Evolutionary conservation across 1,140 invertebrate genomes (phyloP), one percentile per base, ranked within the genome.

Genomic region (Brachionus rotundiformis): DNA sequence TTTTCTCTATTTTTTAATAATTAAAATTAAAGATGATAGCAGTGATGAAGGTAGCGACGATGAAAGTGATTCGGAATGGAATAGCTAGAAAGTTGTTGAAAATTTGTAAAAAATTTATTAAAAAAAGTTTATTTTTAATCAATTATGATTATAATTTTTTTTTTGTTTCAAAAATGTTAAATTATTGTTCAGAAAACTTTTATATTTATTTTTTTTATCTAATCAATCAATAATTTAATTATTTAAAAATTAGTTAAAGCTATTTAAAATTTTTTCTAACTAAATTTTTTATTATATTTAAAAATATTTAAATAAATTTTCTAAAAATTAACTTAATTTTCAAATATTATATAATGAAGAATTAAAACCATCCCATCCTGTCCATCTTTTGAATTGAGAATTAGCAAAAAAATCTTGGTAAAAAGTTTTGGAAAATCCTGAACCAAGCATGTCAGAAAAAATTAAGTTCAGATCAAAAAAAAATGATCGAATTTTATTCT

Each of bases 41-140:
- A 79, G 76, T 59, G 59, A 63, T 54, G 76, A 79, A 19, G 76
- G 44, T 4, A 49, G 44, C 13, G 71, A 41, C n/a, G 76, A 79
- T 19, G 76, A 79, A 59, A 79, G 76, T 63, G 76, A 79, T 63
- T 79, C 76, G 31, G 76, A 79, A 59, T 79, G 76, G 76, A 73
- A 73, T 41, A 44, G 36, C 41, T 73, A 73, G 27, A 73, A 23
- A 49, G n/a, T 49, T 49, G 47, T n/a, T 49, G 13, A 49, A 54
- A 54, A 19, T 7, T 54, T 54, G 47, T 23, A 23, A 19, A 54
- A 54, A 54, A 54, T 16, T 8, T 19, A 19, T 8, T 19, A 16
- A 19, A 19, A 54, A 23, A 54, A 54, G 47, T 54, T 54, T 23
- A 54, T 54, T 54, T 54, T 54, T 23, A 54, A 54, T 54, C 47